Evolutionary conservation across 2,888 invertebrate genomes (phyloP), one percentile per base, ranked within the genome.

Genomic region (Arctia plantaginis): DNA sequence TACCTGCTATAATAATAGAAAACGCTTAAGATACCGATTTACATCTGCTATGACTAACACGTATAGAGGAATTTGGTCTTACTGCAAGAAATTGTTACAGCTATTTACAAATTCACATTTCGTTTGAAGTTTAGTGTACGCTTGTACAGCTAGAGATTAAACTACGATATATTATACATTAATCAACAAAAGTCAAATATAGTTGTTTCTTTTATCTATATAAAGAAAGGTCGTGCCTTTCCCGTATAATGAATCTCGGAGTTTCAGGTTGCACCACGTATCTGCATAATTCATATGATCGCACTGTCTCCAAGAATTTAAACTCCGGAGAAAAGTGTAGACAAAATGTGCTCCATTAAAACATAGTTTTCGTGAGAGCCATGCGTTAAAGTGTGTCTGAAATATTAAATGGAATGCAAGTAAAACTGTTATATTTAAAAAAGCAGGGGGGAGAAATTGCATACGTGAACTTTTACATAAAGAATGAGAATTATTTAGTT

Each of bases 251-350:
- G 92, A 92, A 92, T 93, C 90, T 90, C 81, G 82, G 82, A 89
- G 88, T 86, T 87, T 71, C 51, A 27, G 77, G 71, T 71, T 90
- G 91, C 90, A 90, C 85, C 86, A 82, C 84, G 87, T 88, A 92
- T 93, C 92, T 93, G 87, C 92, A 93, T 93, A 94, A 93, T 94
- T 94, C 93, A 94, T 92, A 91, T 91, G 92, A 93, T n/a, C n/a
- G n/a, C n/a, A n/a, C 92, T 90, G 90, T 90, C 89, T 89, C 87
- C 84, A 91, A 92, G 90, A 93, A 92, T 93, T 90, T 91, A 90
- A 90, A 92, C 90, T 90, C 88, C 87, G 86, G 82, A 79, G 85
- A 89, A 88, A 88, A 86, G 85, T 85, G 85, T 83, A 88, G 87
- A 88, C 85, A 84, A 86, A 88, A 89, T 87, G 89, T 86, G 81